These are phyloP conservation scores for Brachyrhaphis roseni DNA, from an alignment of 2,797 vertebrate genomes.

Conservation along the genomic window DNA sequence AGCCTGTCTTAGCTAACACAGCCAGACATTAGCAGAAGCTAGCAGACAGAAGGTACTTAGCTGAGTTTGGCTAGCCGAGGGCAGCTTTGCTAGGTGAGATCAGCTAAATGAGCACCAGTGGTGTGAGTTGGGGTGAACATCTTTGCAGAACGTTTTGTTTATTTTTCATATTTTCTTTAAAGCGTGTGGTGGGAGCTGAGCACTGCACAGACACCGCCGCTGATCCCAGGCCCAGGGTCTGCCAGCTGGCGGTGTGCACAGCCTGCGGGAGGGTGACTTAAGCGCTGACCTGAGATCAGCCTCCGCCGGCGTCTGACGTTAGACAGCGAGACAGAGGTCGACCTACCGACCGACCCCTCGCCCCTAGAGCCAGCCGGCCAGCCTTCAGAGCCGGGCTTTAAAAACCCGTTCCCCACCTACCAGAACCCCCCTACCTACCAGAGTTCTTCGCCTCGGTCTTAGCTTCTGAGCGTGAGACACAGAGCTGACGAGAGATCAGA, in stretches of 20 bases:
- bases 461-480: constrained; percentile 85
- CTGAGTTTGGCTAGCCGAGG: constrained; percentile 69
- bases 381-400: constrained; percentile 77
- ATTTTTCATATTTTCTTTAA: constrained; percentile 87
- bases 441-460: constrained; percentile 83
- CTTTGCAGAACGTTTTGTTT: constrained; percentile 81
- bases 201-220: constrained; percentile 81
- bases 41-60: constrained; percentile 33
- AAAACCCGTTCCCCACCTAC: constrained; percentile 74
- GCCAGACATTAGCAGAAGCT: constrained; percentile 9
- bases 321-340: constrained; percentile 83
- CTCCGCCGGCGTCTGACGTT: constrained; percentile 81
- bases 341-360: constrained; percentile 78
- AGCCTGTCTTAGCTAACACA: too few relatives aligned
- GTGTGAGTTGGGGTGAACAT: constrained; percentile 66
- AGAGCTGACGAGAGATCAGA: constrained; percentile 85
- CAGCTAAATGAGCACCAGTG: constrained; percentile 71
- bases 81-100: constrained; percentile 48
- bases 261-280: constrained; percentile 85
- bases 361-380: constrained; percentile 64
- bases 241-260: constrained; percentile 83
- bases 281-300: constrained; percentile 85
- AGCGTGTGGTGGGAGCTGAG: constrained; percentile 84
- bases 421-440: constrained; percentile 77
- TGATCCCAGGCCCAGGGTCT: constrained; percentile 84